phyloP scores from a whole-genome alignment of 2,888 invertebrate species.

The Chloromyia formosa region DNA sequence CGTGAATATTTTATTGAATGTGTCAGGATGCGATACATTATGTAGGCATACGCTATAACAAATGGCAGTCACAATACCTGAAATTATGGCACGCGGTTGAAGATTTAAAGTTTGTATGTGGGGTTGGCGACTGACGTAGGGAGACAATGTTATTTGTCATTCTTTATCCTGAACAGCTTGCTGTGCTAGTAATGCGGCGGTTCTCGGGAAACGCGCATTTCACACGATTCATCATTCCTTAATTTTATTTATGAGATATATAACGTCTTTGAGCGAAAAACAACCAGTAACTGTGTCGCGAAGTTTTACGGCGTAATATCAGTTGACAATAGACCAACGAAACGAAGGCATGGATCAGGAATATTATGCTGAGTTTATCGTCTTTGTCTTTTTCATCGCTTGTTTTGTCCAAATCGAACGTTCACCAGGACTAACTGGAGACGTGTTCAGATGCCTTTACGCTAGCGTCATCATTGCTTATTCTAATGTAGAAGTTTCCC shows the following conservation, averaged over 20 bases:
- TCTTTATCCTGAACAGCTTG: slow-evolving; percentile 23
- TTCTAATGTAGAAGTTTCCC: not conserved
- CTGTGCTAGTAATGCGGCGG: not conserved
- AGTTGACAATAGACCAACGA: not conserved
- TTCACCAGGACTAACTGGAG: slow-evolving; percentile 7
- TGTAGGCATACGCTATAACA: slow-evolving; percentile 26
- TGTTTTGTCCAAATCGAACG: not conserved
- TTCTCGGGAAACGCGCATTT: slow-evolving; percentile 44
- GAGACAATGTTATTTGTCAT: slow-evolving; percentile 31
- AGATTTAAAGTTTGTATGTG: slow-evolving; percentile 1
- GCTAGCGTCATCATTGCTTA: slow-evolving; percentile 4
- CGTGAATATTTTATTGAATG: slow-evolving; percentile 31
- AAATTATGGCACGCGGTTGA: slow-evolving; percentile 25
- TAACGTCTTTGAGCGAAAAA: slow-evolving; percentile 28
- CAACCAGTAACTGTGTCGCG: slow-evolving; percentile 29
- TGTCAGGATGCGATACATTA: slow-evolving; percentile 29
- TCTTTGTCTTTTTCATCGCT: not conserved
- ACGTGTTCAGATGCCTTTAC: not conserved
- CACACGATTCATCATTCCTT: slow-evolving; percentile 54
- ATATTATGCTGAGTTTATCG: slow-evolving; percentile 20
- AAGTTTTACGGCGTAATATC: slow-evolving; percentile 13
- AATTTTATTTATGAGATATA: slow-evolving; percentile 53
- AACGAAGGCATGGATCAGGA: not conserved
- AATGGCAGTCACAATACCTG: slow-evolving; percentile 35
- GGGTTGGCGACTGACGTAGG: not conserved